phyloP scores from a whole-genome alignment of 2,888 invertebrate genomes.

The Prenolepis imparis region DNA sequence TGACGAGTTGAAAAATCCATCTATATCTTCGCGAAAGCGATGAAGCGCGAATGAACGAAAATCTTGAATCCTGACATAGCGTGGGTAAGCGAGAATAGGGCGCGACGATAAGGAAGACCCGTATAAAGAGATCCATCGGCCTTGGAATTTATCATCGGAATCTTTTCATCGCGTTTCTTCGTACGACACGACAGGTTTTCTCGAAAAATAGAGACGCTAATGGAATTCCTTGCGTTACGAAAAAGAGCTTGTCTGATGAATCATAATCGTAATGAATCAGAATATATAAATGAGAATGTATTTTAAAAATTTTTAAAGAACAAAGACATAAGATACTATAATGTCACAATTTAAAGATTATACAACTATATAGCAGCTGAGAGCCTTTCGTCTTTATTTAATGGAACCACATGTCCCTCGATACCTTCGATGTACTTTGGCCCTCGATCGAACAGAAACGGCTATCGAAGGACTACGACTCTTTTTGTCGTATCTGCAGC shows the following conservation, averaged over 20 bases:
- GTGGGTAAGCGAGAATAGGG: neutral
- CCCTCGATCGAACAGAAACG: conserved; percentile 68
- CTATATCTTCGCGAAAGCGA: conserved; percentile 42
- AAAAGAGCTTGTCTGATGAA: neutral
- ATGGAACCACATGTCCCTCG: conserved; percentile 63
- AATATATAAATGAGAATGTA: neutral
- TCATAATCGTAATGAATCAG: neutral
- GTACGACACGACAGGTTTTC: neutral
- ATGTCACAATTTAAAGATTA: conserved; percentile 66
- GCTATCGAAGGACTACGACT: conserved; percentile 69
- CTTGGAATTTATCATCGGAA: conserved; percentile 34
- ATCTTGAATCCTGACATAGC: neutral
- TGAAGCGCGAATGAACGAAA: conserved; percentile 1
- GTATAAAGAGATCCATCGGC: conserved; percentile 13
- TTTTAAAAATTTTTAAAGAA: conserved; percentile 1
- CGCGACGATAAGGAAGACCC: neutral
- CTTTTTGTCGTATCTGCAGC: conserved; percentile 70
- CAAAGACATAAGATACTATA: conserved; percentile 50
- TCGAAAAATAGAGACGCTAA: neutral
- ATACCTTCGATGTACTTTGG: conserved; percentile 62
- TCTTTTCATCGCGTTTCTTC: neutral
- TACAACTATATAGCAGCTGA: conserved; percentile 9
- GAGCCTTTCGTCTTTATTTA: conserved; percentile 72
- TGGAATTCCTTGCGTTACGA: neutral
- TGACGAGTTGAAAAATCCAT: conserved; percentile 63